Base-by-base conservation (phyloP, 2,113 vertebrate genomes). In the Oryzias curvinotus region DNA sequence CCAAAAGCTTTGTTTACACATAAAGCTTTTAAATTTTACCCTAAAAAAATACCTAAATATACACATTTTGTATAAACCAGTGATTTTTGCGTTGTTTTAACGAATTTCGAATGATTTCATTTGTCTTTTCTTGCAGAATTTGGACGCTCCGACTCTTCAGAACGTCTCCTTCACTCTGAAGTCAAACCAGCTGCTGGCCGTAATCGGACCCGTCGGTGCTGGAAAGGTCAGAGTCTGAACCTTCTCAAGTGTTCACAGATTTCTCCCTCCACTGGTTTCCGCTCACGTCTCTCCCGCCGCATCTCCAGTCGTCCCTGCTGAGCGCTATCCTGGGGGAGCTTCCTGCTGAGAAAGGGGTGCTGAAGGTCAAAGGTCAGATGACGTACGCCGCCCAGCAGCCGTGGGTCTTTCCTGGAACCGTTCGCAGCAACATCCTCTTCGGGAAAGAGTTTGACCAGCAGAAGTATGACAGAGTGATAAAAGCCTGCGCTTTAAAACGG, bases 391-490 rank as follows among this genome's bases (percentile, higher is more conserved):
- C 95, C 16, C 97, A 99, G 90, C 95, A 98, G 87, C 95, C 96
- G 12, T 99, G 96, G 94, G 95, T 99, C 14, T 98, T 96, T 81
- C 92, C 96, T 4, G 96, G 96, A n/a, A 98, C 96, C 19, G 93
- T 99, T 55, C 93, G 95, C 55, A 95, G 93, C 81, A 99, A 99
- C 80, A 98, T 99, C 84, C 87, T 99, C n/a, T 99, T 98, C 77
- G 96, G 97, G 44, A 96, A 94, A 68, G 92, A 92, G 44, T 90
- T 96, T 16, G 86, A 94, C 53, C 92, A 83, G n/a, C 92, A 94
- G 75, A 95, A 93, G 63, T 99, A 99, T 0, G 94, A 98, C 59
- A 89, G 81, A 36, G 94, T 98, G 28, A 78, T 98, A 36, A 86
- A 87, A 75, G 96, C 91, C 12, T 99, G 97, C 21, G 96, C 97